Evolutionary conservation across 2,888 invertebrate genomes (phyloP), one percentile per base, ranked within the genome.

Genomic region (Drosophila fulvimacula): DNA sequence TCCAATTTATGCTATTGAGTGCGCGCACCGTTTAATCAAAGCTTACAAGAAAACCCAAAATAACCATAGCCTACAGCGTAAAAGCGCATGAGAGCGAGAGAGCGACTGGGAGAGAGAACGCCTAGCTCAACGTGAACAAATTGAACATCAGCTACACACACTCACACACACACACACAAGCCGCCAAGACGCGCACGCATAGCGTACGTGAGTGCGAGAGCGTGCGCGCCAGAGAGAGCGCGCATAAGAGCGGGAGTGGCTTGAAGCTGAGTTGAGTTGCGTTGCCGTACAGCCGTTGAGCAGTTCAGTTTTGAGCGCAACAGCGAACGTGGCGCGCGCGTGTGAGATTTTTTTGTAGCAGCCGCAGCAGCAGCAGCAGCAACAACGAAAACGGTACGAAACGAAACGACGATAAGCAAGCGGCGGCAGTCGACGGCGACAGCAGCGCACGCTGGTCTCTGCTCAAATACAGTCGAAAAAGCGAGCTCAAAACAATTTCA

Each of bases 391-490:
- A 60, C 58, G 64, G 52, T 77, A 80, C 69, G 74, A 64, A 80
- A 80, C 78, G 81, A 79, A 81, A 69, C 73, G 44, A 59, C 69
- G 72, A 70, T 73, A 82, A 65, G 62, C 70, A 77, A 80, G 60
- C 78, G 59, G 66, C 65, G 70, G 67, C 85, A 82, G 81, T 82
- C 73, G 85, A 81, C 73, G 66, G 82, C 85, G 79, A 81, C 80
- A 82, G 84, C 73, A 82, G 73, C 79, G 77, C 77, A 81, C 60
- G 76, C 75, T 77, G 66, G 75, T 64, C 76, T 67, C 71, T 77
- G 76, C 79, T 78, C 71, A 75, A 69, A 78, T 69, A 81, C 76
- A 71, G 79, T 70, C 75, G 41, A 55, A 67, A 74, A 75, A 56
- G 76, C 74, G 68, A 76, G 70, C 73, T 70, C 80, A 80, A 80